A percentile compares a stretch with the other conserved stretches of the same genome.
Evolutionary conservation across 2,113 vertebrate genomes (phyloP).

Genomic region (Dipodomys stephensi): DNA sequence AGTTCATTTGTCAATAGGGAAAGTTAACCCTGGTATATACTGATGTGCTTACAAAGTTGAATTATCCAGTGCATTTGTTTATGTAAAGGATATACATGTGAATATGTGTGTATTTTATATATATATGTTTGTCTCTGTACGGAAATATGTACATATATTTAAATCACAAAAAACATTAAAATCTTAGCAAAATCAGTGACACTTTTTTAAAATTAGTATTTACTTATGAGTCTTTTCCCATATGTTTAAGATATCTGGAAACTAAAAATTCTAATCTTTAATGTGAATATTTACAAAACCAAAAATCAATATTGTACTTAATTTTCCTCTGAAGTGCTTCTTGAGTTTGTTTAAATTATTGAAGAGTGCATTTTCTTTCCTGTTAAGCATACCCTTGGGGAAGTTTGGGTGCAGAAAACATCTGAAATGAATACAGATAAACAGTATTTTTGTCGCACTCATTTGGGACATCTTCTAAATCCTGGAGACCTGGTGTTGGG

Average conservation of each 20-base stretch:
- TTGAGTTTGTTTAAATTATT: neutral
- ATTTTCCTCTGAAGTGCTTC: constrained; percentile 34
- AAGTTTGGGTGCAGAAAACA: constrained; percentile 98
- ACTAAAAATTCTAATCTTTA: constrained; percentile 22
- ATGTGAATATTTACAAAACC: constrained; percentile 34
- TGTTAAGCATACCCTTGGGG: constrained; percentile 94
- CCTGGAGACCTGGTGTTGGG: constrained; percentile 96
- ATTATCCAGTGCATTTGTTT: neutral
- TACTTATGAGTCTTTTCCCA: neutral
- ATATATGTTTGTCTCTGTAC: neutral
- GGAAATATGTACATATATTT: neutral
- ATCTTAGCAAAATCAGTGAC: constrained; percentile 10
- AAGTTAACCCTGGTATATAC: neutral
- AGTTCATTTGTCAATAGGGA: neutral
- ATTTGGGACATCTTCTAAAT: constrained; percentile 96
- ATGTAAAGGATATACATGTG: neutral
- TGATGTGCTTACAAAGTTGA: neutral
- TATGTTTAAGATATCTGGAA: constrained; percentile 50
- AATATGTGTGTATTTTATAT: neutral
- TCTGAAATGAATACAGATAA: constrained; percentile 95
- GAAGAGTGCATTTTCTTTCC: constrained; percentile 74
- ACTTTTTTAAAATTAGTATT: constrained; percentile 11
- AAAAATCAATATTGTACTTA: constrained; percentile 31
- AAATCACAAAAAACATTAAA: neutral
- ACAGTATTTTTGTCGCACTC: constrained; percentile 97